phyloP scores from a whole-genome alignment of 2,888 invertebrate genomes.

The Laothoe populi region DNA sequence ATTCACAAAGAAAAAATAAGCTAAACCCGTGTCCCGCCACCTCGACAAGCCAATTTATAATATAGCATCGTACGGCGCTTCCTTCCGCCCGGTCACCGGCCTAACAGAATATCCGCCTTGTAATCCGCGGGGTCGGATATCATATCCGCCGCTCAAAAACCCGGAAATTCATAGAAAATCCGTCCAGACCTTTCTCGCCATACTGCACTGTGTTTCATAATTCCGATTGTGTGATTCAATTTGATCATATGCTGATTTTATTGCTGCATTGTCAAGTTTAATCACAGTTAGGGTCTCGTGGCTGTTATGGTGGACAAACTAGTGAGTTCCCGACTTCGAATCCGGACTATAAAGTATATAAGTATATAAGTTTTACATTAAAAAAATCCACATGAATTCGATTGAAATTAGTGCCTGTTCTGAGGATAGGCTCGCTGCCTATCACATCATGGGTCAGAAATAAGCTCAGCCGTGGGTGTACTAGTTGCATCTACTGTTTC shows the following conservation, averaged over 20 bases:
- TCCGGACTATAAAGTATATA: no score
- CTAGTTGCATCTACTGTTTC: no score
- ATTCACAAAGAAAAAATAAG: slow-evolving; percentile 6
- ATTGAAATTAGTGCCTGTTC: no score
- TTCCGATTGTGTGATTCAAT: not conserved
- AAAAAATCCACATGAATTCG: no score
- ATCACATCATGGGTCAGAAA: no score
- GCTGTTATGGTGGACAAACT: no score
- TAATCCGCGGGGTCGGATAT: slow-evolving; percentile 25
- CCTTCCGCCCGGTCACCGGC: slow-evolving; percentile 6
- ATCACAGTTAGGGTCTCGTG: no score
- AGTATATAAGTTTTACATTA: no score
- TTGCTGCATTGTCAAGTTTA: not conserved
- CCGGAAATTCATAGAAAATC: slow-evolving; percentile 27
- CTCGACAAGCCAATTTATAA: slow-evolving; percentile 21
- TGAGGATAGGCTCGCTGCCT: no score
- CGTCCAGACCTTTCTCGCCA: slow-evolving; percentile 1
- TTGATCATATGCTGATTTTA: not conserved
- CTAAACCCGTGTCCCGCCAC: not conserved
- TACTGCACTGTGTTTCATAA: slow-evolving; percentile 10
- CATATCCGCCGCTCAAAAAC: slow-evolving; percentile 24
- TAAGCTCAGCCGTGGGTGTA: no score
- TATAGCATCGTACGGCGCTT: slow-evolving; percentile 19
- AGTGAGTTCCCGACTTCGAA: no score
- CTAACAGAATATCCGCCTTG: slow-evolving; percentile 23